phyloP scores from a whole-genome alignment of 2,888 invertebrate genomes.

The Diabrotica balteata region DNA sequence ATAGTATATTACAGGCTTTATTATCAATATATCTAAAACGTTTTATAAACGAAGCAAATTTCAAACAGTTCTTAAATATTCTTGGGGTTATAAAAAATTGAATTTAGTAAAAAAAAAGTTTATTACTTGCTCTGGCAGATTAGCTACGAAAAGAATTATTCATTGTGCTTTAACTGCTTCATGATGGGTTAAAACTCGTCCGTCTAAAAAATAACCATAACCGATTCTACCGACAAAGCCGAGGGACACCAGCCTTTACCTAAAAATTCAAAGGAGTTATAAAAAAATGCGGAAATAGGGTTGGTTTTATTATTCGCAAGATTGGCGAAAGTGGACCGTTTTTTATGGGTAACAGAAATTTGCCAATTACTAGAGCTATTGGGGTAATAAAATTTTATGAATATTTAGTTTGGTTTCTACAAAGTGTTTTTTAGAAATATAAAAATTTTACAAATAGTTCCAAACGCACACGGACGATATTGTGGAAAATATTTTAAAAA shows the following conservation, averaged over 20 bases:
- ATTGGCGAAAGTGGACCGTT: neutral
- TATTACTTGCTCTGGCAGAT: neutral
- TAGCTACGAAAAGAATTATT: slow-evolving; percentile 1
- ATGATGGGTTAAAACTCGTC: slow-evolving; percentile 9
- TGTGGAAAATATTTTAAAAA: too few relatives aligned
- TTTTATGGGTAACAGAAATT: neutral
- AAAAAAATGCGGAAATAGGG: slow-evolving; percentile 13
- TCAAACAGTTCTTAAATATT: too few relatives aligned
- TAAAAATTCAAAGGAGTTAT: slow-evolving; percentile 6
- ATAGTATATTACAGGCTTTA: too few relatives aligned
- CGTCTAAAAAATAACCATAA: slow-evolving; percentile 2
- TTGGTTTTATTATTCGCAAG: slow-evolving; percentile 6
- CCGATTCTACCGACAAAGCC: slow-evolving; percentile 3
- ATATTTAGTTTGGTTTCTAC: neutral
- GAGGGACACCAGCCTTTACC: slow-evolving; percentile 4
- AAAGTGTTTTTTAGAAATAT: neutral
- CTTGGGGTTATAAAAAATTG: too few relatives aligned
- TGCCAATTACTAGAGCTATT: neutral
- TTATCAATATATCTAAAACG: too few relatives aligned
- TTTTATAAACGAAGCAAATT: too few relatives aligned
- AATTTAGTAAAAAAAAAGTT: too few relatives aligned
- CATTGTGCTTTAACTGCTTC: slow-evolving; percentile 1
- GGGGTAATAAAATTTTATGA: neutral
- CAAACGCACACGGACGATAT: too few relatives aligned
- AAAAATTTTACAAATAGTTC: too few relatives aligned